Percentiles rank a stretch among this genome's conserved stretches.
Conservation (phyloP, 1,140 invertebrate genomes). For the Bombus waltoni region DNA sequence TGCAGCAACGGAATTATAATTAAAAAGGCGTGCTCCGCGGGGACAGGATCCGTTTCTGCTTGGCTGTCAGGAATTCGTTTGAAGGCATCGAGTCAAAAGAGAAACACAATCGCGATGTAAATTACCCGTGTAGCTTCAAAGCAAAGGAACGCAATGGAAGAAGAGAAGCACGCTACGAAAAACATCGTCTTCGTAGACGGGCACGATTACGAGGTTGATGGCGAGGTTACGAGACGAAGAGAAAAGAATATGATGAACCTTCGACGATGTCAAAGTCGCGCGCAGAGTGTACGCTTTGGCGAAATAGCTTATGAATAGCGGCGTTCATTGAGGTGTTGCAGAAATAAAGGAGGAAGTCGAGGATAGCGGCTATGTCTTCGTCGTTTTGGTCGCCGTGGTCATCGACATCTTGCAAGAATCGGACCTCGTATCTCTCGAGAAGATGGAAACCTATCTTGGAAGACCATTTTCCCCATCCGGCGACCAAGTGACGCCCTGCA, state of each 20-base stretch:
- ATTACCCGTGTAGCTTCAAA: constrained; percentile 18
- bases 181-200: neutral
- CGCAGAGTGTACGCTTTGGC: neutral
- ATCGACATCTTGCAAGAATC: constrained; percentile 20
- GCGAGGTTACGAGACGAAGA: too few species aligned
- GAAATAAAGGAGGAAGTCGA: constrained; percentile 39
- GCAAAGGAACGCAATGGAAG: neutral
- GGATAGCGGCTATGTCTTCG: neutral
- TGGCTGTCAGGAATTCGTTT: constrained; percentile 14
- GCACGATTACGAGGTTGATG: neutral
- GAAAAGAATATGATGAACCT: constrained; percentile 40
- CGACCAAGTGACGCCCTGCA: constrained; percentile 41
- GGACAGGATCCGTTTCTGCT: neutral
- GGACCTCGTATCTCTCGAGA: constrained; percentile 14
- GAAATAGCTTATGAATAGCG: constrained; percentile 51
- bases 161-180: neutral
- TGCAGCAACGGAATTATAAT: neutral
- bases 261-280: constrained; percentile 27
- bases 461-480: constrained; percentile 58
- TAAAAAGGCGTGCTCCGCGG: neutral
- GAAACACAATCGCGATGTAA: constrained; percentile 18
- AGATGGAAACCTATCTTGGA: constrained; percentile 2
- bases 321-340: constrained; percentile 21
- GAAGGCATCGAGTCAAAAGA: neutral
- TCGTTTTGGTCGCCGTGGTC: neutral